Percentiles rank a stretch among this genome's conserved stretches.
phyloP scores from a whole-genome alignment of 1,140 invertebrate species.

The Nilaparvata lugens region DNA sequence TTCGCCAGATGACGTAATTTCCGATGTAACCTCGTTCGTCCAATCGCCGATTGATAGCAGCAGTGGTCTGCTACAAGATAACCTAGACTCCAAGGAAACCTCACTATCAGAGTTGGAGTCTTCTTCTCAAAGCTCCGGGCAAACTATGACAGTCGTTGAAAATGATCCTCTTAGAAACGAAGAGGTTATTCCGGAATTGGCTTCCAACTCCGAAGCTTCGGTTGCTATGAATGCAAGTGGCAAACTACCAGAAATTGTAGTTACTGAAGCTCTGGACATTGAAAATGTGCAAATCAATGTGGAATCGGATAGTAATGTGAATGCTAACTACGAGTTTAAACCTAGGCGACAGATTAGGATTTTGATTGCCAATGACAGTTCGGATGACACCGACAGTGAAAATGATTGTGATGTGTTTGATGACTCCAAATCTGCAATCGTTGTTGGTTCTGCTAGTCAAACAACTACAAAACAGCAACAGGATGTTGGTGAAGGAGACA shows the following conservation, averaged over 20 bases:
- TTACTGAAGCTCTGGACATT: constrained; percentile 20
- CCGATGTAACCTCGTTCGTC: too few species aligned
- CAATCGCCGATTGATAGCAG: too few species aligned
- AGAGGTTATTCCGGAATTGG: background rate
- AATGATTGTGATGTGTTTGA: background rate
- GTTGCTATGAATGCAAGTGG: background rate
- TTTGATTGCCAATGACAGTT: constrained; percentile 14
- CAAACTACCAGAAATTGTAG: constrained; percentile 21
- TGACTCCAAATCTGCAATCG: background rate
- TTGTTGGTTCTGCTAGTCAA: background rate
- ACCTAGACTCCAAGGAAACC: background rate
- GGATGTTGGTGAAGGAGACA: too few species aligned
- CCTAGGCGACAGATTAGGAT: constrained; percentile 3
- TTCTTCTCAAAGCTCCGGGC: background rate
- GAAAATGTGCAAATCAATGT: constrained; percentile 10
- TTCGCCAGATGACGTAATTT: too few species aligned
- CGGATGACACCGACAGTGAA: constrained; percentile 2
- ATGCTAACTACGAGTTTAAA: too few species aligned
- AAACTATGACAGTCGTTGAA: background rate
- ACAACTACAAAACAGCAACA: too few species aligned
- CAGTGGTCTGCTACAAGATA: background rate
- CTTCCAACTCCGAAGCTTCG: background rate
- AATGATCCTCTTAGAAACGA: background rate
- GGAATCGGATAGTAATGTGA: too few species aligned
- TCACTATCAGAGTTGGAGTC: background rate